These are phyloP conservation scores for Vanessa atalanta DNA, from an alignment of 1,140 invertebrate genomes.

Conservation along the genomic window DNA sequence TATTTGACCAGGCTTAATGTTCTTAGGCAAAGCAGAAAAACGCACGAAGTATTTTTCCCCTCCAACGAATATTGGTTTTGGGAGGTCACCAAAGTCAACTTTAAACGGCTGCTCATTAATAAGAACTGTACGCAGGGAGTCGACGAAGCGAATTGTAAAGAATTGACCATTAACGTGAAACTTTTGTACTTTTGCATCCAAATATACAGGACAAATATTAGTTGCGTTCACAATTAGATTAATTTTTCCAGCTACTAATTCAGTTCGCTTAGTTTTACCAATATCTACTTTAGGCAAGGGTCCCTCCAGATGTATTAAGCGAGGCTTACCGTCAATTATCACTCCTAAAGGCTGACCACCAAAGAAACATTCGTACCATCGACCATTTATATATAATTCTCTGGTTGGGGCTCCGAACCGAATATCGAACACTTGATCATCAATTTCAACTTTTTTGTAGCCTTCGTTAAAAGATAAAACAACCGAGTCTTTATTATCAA, in stretches of 20 bases:
- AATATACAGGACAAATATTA: slow-evolving; percentile 88
- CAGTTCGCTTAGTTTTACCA: slow-evolving; percentile 85
- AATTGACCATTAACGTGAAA: slow-evolving; percentile 88
- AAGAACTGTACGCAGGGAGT: slow-evolving; percentile 87
- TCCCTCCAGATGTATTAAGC: slow-evolving; percentile 90
- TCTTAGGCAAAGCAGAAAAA: slow-evolving; percentile 87
- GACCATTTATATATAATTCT: slow-evolving; percentile 94
- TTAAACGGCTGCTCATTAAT: slow-evolving; percentile 92
- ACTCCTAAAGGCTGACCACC: slow-evolving; percentile 92
- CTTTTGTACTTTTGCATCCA: slow-evolving; percentile 93
- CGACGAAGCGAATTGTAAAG: slow-evolving; percentile 90
- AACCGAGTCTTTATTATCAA: slow-evolving; percentile 87
- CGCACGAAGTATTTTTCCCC: slow-evolving; percentile 91
- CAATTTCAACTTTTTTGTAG: slow-evolving; percentile 87
- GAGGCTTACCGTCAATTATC: slow-evolving; percentile 89
- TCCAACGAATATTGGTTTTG: slow-evolving; percentile 91
- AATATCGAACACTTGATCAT: slow-evolving; percentile 88
- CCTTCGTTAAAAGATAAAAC: slow-evolving; percentile 86
- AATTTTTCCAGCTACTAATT: slow-evolving; percentile 91
- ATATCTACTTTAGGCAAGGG: slow-evolving; percentile 93
- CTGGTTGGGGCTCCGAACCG: slow-evolving; percentile 94
- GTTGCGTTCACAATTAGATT: slow-evolving; percentile 91
- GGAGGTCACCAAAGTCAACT: slow-evolving; percentile 94
- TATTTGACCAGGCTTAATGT: slow-evolving; percentile 85
- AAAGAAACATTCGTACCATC: slow-evolving; percentile 94